Conservation (phyloP, 1,140 invertebrate species). For the Bombus turneri region DNA sequence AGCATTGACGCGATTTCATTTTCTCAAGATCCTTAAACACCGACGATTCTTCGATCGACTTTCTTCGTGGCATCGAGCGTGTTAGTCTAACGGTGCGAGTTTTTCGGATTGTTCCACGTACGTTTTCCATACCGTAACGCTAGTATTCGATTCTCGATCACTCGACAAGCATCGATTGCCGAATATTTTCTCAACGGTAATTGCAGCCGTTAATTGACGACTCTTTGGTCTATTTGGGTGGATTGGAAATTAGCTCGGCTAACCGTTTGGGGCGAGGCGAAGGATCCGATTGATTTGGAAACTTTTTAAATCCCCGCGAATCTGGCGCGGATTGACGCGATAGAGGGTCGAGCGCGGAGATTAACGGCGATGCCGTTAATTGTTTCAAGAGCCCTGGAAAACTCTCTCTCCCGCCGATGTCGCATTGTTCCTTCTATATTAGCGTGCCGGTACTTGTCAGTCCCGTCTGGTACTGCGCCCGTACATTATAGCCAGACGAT, state of each 20-base stretch:
- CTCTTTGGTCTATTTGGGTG: neutral
- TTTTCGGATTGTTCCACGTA: too few species aligned
- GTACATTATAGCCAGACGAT: conserved; percentile 54
- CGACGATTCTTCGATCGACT: neutral
- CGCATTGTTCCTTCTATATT: conserved; percentile 61
- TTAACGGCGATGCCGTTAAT: conserved; percentile 58
- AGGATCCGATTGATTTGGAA: conserved; percentile 25
- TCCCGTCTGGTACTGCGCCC: conserved; percentile 24
- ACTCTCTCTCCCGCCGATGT: conserved; percentile 25
- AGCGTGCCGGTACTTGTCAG: conserved; percentile 51
- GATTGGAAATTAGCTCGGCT: conserved; percentile 22
- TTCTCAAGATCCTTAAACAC: too few species aligned
- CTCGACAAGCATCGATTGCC: neutral
- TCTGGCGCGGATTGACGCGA: conserved; percentile 38
- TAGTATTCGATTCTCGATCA: neutral
- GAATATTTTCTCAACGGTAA: neutral
- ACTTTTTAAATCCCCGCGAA: conserved; percentile 44
- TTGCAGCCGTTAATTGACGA: neutral
- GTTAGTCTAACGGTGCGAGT: neutral
- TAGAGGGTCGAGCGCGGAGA: conserved; percentile 47
- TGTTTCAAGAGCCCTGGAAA: conserved; percentile 61
- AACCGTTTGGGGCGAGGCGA: neutral
- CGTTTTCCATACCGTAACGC: neutral
- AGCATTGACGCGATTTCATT: too few species aligned
- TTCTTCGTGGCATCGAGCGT: too few species aligned